Evolutionary conservation across 1,140 invertebrate genomes (phyloP).

Genomic region (Nasonia giraulti): DNA sequence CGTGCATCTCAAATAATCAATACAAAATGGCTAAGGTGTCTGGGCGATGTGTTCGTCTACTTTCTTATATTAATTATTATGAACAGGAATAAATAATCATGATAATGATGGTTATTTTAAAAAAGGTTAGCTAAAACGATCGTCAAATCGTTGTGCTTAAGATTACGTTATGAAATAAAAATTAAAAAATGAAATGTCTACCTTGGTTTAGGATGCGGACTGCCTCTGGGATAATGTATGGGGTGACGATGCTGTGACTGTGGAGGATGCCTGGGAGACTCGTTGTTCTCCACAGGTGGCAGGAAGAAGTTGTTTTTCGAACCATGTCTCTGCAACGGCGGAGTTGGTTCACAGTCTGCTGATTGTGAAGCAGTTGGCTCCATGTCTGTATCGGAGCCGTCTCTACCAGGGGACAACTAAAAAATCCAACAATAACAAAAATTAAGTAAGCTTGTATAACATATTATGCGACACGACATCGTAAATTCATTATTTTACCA

Average conservation of each 20-base stretch:
- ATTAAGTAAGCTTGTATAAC: not conserved
- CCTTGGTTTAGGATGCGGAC: constrained; percentile 85
- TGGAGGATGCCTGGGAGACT: constrained; percentile 78
- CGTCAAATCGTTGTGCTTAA: not conserved
- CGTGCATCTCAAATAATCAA: constrained; percentile 18
- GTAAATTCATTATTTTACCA: constrained; percentile 22
- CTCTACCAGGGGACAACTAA: constrained; percentile 86
- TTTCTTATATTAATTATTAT: not conserved
- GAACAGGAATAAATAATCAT: not conserved
- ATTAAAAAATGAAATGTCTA: constrained; percentile 60
- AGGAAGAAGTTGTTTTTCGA: constrained; percentile 95
- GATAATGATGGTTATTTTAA: not conserved
- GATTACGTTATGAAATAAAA: not conserved
- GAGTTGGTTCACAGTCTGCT: constrained; percentile 94
- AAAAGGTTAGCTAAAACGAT: not conserved
- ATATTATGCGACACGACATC: not conserved
- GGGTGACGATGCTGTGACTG: constrained; percentile 73
- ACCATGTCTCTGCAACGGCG: constrained; percentile 90
- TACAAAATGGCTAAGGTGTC: not conserved
- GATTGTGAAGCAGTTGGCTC: constrained; percentile 91
- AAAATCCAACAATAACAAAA: constrained; percentile 50
- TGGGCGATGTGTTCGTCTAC: not conserved
- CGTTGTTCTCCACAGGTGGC: constrained; percentile 78
- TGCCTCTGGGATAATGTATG: constrained; percentile 81
- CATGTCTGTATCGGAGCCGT: constrained; percentile 86